Conservation (phyloP, 1,140 invertebrate genomes). For the Heliconius melpomene region DNA sequence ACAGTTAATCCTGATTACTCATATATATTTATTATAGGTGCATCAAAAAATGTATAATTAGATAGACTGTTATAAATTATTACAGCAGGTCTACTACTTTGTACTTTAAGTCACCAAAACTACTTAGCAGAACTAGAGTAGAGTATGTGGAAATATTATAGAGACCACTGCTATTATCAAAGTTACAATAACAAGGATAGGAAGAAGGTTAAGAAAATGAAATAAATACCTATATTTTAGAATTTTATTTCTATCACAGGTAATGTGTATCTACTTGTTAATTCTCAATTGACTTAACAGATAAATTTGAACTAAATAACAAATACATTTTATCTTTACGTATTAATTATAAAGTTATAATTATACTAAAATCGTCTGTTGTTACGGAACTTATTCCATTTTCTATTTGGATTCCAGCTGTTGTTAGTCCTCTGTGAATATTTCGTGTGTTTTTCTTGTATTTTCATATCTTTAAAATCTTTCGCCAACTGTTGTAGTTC, state of each 20-base stretch:
- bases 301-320: neutral
- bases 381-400: constrained; percentile 50
- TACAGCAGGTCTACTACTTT: too few relatives aligned
- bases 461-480: constrained; percentile 40
- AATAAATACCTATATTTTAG: neutral
- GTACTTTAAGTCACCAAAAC: too few relatives aligned
- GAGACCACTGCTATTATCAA: too few relatives aligned
- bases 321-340: neutral
- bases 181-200: too few relatives aligned
- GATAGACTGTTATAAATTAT: too few relatives aligned
- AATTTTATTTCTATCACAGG: constrained; percentile 24
- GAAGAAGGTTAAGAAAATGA: too few relatives aligned
- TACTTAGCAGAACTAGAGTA: too few relatives aligned
- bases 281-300: neutral
- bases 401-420: constrained; percentile 44
- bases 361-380: constrained; percentile 28
- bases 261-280: constrained; percentile 15
- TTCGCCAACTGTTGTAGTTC: constrained; percentile 54
- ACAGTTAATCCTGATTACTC: too few relatives aligned
- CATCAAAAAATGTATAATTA: too few relatives aligned
- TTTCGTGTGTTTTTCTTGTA: constrained; percentile 45
- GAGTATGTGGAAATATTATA: too few relatives aligned
- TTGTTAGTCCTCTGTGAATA: constrained; percentile 41
- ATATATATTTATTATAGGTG: too few relatives aligned
- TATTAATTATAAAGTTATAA: neutral